These are phyloP conservation scores for Platorchestia sp. DNA, from an alignment of 1,140 invertebrate species.

Conservation along the genomic window DNA sequence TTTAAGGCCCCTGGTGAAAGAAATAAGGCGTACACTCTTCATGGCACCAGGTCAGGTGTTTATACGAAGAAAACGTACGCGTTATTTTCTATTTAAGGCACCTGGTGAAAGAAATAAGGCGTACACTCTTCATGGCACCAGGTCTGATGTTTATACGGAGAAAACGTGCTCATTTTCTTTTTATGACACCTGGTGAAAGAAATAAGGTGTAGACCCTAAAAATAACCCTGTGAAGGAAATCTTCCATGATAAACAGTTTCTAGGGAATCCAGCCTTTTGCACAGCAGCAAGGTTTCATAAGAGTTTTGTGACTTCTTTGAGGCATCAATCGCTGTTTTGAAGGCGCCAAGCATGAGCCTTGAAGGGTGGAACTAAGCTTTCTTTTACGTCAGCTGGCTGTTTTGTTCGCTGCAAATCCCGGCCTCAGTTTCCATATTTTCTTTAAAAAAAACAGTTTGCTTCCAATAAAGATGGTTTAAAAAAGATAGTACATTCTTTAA, in stretches of 20 bases:
- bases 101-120: not conserved
- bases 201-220: not conserved
- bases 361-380: not conserved
- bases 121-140: not conserved
- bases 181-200: not conserved
- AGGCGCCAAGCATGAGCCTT: not conserved
- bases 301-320: not conserved
- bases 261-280: not conserved
- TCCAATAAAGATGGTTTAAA: not conserved
- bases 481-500: not conserved
- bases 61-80: not conserved
- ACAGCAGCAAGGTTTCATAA: not conserved
- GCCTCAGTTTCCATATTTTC: not conserved
- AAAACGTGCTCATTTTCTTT: not conserved
- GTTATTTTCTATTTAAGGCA: not conserved
- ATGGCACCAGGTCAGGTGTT: too few relatives aligned
- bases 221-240: not conserved
- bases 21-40: too few relatives aligned
- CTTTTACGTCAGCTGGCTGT: not conserved
- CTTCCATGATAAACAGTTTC: not conserved
- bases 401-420: not conserved
- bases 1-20: too few relatives aligned
- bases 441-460: not conserved
- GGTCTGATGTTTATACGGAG: not conserved
- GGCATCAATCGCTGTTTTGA: not conserved